Base-by-base conservation (phyloP, 2,888 invertebrate genomes). In the Nymphalis urticae region DNA sequence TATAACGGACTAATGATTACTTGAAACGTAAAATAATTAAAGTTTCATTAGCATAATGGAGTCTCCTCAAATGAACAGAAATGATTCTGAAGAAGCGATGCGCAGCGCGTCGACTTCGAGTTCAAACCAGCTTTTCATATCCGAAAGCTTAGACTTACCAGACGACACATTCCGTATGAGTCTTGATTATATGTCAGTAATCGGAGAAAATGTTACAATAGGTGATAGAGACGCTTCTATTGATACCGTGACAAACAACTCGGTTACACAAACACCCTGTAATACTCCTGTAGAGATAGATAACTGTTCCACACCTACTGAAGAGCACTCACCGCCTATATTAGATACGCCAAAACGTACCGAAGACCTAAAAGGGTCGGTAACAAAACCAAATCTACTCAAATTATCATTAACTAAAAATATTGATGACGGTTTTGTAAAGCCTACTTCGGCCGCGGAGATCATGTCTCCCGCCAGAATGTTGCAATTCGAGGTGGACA, bases 381-480 rank as follows among this genome's bases (percentile, higher is more conserved):
- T 63, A 50, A 17, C 65, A 8, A 82, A 79, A 66, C 79, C 78
- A 42, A 82, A 80, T 70, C 75, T 86, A 64, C 75, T 90, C 27
- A 86, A 89, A 79, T 73, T 90, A 66, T 84, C 89, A 10, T 69
- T 90, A 32, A 74, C 81, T 32, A 89, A 86, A 73, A 86, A 84
- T 64, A 82, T 79, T 67, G 85, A 89, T 62, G 87, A 90, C 75
- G 69, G 75, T 48, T 92, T 92, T 70, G 85, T 88, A 0, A 91
- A 84, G 62, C 92, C 92, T 1, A 90, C 91, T 27, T 89, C 90
- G 2, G 79, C 90, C 0, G 70, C 77, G 21, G 92, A 90, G 59
- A 72, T 87, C 24, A 90, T 92, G 90, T 92, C 92, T 50, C 92
- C 92, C 10, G 92, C 92, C 21, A 87, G 79, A 82, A 91, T 91